Conservation (phyloP, 2,113 vertebrate species). For the Synchiropus splendidus region DNA sequence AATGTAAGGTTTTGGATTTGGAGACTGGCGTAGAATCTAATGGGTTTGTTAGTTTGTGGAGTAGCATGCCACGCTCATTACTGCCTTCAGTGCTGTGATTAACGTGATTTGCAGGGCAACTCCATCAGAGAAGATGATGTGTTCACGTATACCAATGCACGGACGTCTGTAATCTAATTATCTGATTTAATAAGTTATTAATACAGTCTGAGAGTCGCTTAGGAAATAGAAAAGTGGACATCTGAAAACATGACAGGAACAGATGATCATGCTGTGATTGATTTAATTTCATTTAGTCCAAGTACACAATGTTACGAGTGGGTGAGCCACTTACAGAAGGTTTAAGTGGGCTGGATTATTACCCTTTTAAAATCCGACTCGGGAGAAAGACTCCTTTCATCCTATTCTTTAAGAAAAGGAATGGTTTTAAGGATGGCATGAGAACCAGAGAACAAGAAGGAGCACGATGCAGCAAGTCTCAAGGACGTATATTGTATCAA, state of each 20-base stretch:
- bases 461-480: slow-evolving; percentile 8
- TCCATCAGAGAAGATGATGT: slow-evolving; percentile 57
- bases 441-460: not conserved
- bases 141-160: slow-evolving; percentile 56
- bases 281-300: slow-evolving; percentile 45
- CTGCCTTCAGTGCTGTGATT: slow-evolving; percentile 63
- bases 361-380: slow-evolving; percentile 11
- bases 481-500: slow-evolving; percentile 26
- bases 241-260: slow-evolving; percentile 36
- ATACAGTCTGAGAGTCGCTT: slow-evolving; percentile 50
- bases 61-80: slow-evolving; percentile 64
- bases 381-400: too few species aligned
- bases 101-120: slow-evolving; percentile 65
- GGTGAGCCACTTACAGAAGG: slow-evolving; percentile 7
- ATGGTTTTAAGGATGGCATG: too few species aligned
- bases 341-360: not conserved
- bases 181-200: slow-evolving; percentile 68
- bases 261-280: slow-evolving; percentile 44
- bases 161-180: slow-evolving; percentile 63
- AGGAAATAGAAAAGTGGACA: slow-evolving; percentile 50
- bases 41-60: slow-evolving; percentile 67
- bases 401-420: too few species aligned
- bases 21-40: slow-evolving; percentile 59
- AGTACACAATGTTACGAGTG: slow-evolving; percentile 49
- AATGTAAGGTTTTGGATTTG: slow-evolving; percentile 65